A percentile compares a stretch with the other conserved stretches of the same genome.
Conservation (phyloP, 2,113 vertebrate genomes). For the Muntiacus reevesi region DNA sequence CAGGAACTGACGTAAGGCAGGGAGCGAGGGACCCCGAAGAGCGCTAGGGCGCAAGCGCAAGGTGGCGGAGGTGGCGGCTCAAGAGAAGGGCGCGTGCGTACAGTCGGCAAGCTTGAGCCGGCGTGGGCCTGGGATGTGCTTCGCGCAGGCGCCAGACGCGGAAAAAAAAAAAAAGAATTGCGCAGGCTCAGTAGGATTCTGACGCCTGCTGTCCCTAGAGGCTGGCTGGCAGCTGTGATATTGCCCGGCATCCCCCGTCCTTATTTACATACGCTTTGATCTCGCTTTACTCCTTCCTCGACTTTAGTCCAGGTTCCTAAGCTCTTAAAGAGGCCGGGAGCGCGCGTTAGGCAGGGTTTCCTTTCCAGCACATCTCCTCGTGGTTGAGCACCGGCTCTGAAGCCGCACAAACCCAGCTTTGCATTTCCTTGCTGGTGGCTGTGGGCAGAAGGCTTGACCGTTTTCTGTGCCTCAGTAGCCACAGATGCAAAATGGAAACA, state of each 20-base stretch:
- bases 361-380: neutral
- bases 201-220: neutral
- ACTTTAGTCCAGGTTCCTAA: rapidly evolving
- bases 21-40: neutral
- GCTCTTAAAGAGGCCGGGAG: neutral
- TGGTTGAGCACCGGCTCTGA: neutral
- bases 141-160: neutral
- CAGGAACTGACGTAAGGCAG: slow-evolving; percentile 68
- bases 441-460: neutral
- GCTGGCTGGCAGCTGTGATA: rapidly evolving
- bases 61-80: neutral
- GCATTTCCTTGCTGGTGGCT: neutral
- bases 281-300: neutral
- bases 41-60: slow-evolving; percentile 30
- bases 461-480: neutral
- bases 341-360: neutral
- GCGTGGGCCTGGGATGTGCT: neutral
- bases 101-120: neutral
- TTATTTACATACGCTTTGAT: slow-evolving; percentile 45
- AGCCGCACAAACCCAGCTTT: neutral
- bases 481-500: slow-evolving; percentile 12
- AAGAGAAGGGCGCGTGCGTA: neutral
- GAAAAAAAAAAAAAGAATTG: neutral
- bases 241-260: slow-evolving; percentile 27
- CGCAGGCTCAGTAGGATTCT: slow-evolving; percentile 1